Evolutionary conservation across 2,888 invertebrate species (phyloP), one percentile per base, ranked within the genome.

Genomic region (Steromphala cineraria): DNA sequence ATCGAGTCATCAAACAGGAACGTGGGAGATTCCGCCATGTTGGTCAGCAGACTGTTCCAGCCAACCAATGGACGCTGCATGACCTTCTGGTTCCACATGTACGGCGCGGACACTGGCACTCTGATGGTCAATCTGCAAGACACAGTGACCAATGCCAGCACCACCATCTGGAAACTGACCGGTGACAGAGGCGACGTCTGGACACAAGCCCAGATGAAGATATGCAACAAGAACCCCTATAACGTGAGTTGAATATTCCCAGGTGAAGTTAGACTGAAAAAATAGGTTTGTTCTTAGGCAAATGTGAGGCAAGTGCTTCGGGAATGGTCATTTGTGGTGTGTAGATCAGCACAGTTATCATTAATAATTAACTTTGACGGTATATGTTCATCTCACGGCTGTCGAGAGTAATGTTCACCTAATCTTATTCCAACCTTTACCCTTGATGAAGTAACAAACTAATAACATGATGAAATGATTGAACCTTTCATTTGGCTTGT

Each of bases 1-100:
- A 95, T 95, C 81, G 95, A 95, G 89, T 94, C 95, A 0, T 93
- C 94, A 4, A 94, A 94, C 5, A 95, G 94, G 84, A 95, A 95
- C 0, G 94, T 95, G 0, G 95, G 95, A 0, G 89, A 88, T 83
- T 86, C 82, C 71, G 89, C 89, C 0, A 81, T 83, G 28, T 81
- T 90, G 17, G 75, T 81, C 75, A 88, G 87, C 67, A 80, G 84
- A 10, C 78, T 85, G 24, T 88, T 88, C 76, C 80, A 80, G 13
- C 84, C 89, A 2, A 88, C 88, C 2, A 67, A 83, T 15, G 90
- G 75, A 1, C 81, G 86, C 71, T 92, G 92, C 71, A 67, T 91
- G 5, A 89, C 85, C 62, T 92, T 91, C 87, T 92, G 90, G 90
- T 90, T 88, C 82, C 89, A 89, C 81, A 90, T 91, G 90, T 89